Percentiles rank a stretch among this genome's conserved stretches.
phyloP scores from a whole-genome alignment of 92 coral and sea anemone species.

The Umimayanthus chanpuru region DNA sequence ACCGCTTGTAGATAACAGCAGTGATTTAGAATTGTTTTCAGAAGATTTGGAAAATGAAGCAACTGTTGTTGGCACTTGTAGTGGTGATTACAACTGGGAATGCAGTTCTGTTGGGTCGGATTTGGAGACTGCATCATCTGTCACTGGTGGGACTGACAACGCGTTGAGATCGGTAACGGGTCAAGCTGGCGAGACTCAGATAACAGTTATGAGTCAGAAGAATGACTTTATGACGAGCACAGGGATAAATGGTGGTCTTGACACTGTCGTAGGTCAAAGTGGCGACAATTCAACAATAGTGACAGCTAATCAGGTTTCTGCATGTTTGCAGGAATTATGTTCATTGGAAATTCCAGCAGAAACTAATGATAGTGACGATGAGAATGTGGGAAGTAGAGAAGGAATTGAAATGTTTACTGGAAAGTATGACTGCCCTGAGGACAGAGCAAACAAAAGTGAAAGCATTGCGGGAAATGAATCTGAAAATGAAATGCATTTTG shows the following conservation, averaged over 20 bases:
- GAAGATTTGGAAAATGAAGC: neutral
- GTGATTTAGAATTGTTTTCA: slow-evolving; percentile 31
- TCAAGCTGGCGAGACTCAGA: neutral
- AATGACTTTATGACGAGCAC: neutral
- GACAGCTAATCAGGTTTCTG: neutral
- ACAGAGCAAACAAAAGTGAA: neutral
- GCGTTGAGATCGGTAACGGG: neutral
- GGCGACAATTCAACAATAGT: neutral
- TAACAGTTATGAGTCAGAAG: neutral
- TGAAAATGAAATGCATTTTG: neutral
- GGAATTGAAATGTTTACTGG: slow-evolving; percentile 26
- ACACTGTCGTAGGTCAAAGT: neutral
- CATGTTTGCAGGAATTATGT: neutral
- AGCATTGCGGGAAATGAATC: neutral
- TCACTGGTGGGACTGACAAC: neutral
- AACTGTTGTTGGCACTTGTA: neutral
- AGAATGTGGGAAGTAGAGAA: neutral
- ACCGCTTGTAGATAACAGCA: neutral
- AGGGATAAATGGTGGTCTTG: neutral
- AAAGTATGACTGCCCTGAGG: neutral
- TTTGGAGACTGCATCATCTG: neutral
- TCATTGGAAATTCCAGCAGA: slow-evolving; percentile 14
- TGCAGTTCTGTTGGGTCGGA: neutral
- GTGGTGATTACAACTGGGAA: neutral
- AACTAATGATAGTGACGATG: neutral